Evolutionary conservation across 2,888 invertebrate genomes (phyloP), one percentile per base, ranked within the genome.

Genomic region (Oligia fasciuncula): DNA sequence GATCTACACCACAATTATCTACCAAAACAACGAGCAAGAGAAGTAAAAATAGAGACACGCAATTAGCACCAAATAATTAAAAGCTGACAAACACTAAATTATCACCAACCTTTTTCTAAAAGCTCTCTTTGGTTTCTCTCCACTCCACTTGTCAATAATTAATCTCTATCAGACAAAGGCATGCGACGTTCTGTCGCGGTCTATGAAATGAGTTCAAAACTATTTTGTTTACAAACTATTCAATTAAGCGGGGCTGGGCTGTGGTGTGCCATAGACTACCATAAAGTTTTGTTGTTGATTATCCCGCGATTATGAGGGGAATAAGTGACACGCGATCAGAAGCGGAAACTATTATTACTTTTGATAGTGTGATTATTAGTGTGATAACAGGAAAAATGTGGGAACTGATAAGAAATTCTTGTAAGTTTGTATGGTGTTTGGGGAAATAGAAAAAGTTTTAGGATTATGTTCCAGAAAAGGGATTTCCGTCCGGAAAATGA

Each of bases 171-270:
- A 91, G 87, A 88, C 76, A 86, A 89, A 88, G 80, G 88, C 85
- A 89, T 85, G 85, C 86, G 83, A 88, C 82, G 72, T 85, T 81
- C 85, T 72, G 90, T 89, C 83, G 72, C 83, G 68, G 80, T 85
- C 85, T 84, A 87, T 83, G 83, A 86, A 89, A 91, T 87, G 83
- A 86, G 86, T 87, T 90, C 80, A 67, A 57, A 91, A 90, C 90
- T 91, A 92, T 93, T 94, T 93, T 93, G 94, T 94, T 93, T 93
- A 93, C 93, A 92, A 93, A 93, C 91, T 92, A 87, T 92, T 92
- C 93, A 93, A 94, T 94, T 93, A 93, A 87, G 88, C 88, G 87
- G 82, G 81, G 76, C 71, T 79, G 86, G 81, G 76, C 71, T 79
- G 86, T 89, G 83, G 87, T 90, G 88, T 88, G 60, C 77, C 66